Conservation (phyloP, 2,113 vertebrate species). For the Limanda limanda region DNA sequence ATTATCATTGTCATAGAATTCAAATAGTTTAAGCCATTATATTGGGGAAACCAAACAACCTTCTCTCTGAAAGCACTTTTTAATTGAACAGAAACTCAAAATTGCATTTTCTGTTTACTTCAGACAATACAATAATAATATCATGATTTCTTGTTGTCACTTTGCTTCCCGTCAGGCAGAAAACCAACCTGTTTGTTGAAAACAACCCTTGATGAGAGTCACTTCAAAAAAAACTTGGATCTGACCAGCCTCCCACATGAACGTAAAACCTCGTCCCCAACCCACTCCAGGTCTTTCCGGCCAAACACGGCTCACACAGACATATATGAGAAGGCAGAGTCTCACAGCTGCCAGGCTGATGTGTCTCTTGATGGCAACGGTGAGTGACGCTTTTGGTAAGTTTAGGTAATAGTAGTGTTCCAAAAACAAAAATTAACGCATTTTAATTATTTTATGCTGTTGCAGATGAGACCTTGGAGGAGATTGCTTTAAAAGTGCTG, state of each 20-base stretch:
- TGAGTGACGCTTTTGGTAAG: neutral
- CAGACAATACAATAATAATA: neutral
- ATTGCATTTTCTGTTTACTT: neutral
- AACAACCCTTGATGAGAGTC: neutral
- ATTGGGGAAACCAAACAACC: too few species aligned
- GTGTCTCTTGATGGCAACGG: neutral
- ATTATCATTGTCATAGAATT: too few species aligned
- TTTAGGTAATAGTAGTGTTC: neutral
- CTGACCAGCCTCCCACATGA: neutral
- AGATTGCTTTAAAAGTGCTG: neutral
- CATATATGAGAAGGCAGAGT: too few species aligned
- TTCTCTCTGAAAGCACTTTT: too few species aligned
- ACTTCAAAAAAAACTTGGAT: neutral
- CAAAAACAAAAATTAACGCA: neutral
- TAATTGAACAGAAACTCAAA: too few species aligned
- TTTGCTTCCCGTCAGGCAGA: slow-evolving; percentile 8
- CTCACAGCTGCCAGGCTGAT: neutral
- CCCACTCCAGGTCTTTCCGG: slow-evolving; percentile 33
- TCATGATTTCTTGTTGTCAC: neutral
- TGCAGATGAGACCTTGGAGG: neutral
- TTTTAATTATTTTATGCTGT: neutral
- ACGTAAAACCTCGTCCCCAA: neutral
- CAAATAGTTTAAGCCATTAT: too few species aligned
- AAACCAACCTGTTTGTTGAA: neutral
- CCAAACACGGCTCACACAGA: slow-evolving; percentile 22